Evolutionary conservation across 2,888 invertebrate species (phyloP).

Genomic region (Dorcus hopei): DNA sequence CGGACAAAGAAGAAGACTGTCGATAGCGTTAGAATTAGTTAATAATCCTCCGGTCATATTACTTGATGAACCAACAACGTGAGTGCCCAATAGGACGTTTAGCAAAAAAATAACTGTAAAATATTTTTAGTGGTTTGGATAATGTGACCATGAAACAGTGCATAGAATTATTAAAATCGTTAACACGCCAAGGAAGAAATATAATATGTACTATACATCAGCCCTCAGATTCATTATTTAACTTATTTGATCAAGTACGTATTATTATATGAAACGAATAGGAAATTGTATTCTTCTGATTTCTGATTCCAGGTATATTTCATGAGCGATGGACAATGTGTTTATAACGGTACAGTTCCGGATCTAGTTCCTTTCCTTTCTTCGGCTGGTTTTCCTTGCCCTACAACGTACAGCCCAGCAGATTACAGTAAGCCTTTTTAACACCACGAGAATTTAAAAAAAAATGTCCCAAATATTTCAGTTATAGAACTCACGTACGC

Average conservation of each 20-base stretch:
- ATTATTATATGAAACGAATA: neutral
- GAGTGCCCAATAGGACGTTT: conserved; percentile 41
- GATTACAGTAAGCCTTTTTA: conserved; percentile 53
- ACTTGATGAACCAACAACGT: conserved; percentile 81
- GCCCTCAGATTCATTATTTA: conserved; percentile 72
- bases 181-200: conserved; percentile 69
- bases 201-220: conserved; percentile 80
- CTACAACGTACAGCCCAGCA: conserved; percentile 71
- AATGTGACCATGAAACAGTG: conserved; percentile 71
- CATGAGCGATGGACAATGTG: conserved; percentile 14
- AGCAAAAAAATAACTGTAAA: neutral
- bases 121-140: conserved; percentile 63
- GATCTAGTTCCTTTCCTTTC: conserved; percentile 64
- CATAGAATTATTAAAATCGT: conserved; percentile 64
- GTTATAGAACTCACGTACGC: neutral
- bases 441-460: too few relatives aligned
- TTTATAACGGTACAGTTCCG: conserved; percentile 60
- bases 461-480: neutral
- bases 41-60: conserved; percentile 82
- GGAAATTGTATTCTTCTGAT: neutral
- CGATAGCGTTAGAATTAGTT: conserved; percentile 74
- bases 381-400: conserved; percentile 62
- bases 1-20: conserved; percentile 73
- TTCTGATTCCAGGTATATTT: conserved; percentile 16
- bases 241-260: conserved; percentile 67